Percentiles rank a stretch among this genome's conserved stretches.
Conservation (phyloP, 2,113 vertebrate species). For the Halichoeres trimaculatus region DNA sequence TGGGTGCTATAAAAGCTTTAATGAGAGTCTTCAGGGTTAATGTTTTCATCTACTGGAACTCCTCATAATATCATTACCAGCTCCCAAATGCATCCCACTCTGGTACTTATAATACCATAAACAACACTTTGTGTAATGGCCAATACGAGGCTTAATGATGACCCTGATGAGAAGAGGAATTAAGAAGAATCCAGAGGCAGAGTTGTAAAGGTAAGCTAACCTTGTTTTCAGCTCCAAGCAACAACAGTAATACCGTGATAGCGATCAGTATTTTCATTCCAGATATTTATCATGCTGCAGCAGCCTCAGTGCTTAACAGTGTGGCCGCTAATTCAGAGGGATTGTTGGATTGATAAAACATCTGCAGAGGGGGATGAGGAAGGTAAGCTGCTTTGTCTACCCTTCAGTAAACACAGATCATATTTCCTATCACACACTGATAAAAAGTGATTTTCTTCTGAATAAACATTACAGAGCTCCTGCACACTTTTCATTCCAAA, state of each 20-base stretch:
- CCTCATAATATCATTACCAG: constrained; percentile 26
- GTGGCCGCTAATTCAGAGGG: constrained; percentile 59
- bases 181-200: constrained; percentile 34
- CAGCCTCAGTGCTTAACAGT: constrained; percentile 50
- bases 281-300: constrained; percentile 62
- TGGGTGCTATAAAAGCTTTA: background rate
- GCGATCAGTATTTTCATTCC: constrained; percentile 60
- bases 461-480: constrained; percentile 1
- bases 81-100: constrained; percentile 30
- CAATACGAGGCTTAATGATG: constrained; percentile 31
- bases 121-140: constrained; percentile 45
- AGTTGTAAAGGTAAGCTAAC: constrained; percentile 54
- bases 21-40: constrained; percentile 22
- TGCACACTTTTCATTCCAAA: background rate
- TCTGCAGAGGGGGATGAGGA: constrained; percentile 27
- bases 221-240: constrained; percentile 42
- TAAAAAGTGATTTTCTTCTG: constrained; percentile 28
- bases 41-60: constrained; percentile 19
- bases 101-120: constrained; percentile 29
- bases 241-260: constrained; percentile 52
- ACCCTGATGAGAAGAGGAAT: constrained; percentile 50
- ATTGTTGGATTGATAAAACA: constrained; percentile 49
- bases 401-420: constrained; percentile 47
- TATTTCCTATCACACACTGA: constrained; percentile 28
- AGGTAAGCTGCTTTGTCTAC: constrained; percentile 50